Evolutionary conservation across 92 coral and sea anemone species (phyloP).

Genomic region (Umimayanthus kanabou): DNA sequence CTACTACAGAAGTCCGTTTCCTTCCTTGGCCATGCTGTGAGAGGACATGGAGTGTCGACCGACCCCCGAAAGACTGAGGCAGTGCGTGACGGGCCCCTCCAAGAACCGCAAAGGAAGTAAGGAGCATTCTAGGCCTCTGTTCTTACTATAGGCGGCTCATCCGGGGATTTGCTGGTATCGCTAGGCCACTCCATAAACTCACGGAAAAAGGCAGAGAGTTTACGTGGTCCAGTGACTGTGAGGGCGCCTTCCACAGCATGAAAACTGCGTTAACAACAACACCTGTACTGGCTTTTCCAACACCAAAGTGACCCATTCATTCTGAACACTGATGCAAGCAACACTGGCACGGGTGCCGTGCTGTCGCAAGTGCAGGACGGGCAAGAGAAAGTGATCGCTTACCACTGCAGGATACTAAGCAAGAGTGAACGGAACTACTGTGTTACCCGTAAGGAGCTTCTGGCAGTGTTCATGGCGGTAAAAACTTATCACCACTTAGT

Average conservation of each 20-base stretch:
- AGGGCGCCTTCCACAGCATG: no score
- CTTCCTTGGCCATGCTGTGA: constrained; percentile 42
- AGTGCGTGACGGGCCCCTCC: constrained; percentile 20
- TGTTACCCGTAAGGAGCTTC: constrained; percentile 49
- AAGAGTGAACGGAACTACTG: constrained; percentile 43
- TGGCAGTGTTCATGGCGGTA: constrained; percentile 45
- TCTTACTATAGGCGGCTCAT: no score
- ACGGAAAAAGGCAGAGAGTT: no score
- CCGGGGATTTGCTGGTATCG: no score
- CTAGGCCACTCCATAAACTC: no score
- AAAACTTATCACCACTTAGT: not conserved
- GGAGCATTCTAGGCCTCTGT: not conserved
- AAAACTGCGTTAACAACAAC: no score
- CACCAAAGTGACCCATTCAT: no score
- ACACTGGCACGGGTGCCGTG: constrained; percentile 51
- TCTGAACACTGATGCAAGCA: constrained; percentile 32
- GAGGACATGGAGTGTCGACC: constrained; percentile 38
- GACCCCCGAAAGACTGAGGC: constrained; percentile 38
- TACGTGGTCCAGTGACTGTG: no score
- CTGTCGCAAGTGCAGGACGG: constrained; percentile 45
- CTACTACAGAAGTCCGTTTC: no score
- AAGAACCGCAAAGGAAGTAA: constrained; percentile 3
- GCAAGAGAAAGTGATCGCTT: no score
- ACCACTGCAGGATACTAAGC: no score
- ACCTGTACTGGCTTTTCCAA: no score